A percentile compares a stretch with the other conserved stretches of the same genome.
Evolutionary conservation across 1,140 invertebrate genomes (phyloP).

Genomic region (Aphelinus atriplicis): DNA sequence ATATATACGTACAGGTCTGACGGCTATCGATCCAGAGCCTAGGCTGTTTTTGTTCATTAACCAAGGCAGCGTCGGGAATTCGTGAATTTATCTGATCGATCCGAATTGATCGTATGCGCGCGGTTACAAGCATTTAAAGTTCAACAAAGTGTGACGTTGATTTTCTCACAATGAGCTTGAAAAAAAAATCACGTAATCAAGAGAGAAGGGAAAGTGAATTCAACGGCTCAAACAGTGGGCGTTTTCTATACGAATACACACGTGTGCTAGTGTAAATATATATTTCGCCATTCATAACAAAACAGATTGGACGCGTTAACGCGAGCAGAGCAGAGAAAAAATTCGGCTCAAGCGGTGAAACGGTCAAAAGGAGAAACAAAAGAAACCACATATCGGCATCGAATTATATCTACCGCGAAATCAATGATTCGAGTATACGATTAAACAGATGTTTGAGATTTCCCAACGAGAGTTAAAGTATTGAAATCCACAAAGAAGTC

Average conservation of each 20-base stretch:
- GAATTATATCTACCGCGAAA: too few species aligned
- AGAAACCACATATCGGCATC: too few species aligned
- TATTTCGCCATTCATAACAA: too few species aligned
- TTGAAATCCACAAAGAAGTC: conserved; percentile 16
- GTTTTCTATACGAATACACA: too few species aligned
- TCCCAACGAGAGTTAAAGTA: neutral
- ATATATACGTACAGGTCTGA: neutral
- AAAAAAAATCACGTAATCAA: neutral
- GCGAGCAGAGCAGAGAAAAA: too few species aligned
- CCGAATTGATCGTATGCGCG: neutral
- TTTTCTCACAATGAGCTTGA: neutral
- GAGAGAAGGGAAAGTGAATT: too few species aligned
- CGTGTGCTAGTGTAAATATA: too few species aligned
- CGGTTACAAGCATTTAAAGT: neutral
- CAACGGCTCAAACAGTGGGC: too few species aligned
- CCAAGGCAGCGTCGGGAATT: neutral
- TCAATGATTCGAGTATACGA: too few species aligned
- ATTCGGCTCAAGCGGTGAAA: too few species aligned
- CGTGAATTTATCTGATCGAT: conserved; percentile 4
- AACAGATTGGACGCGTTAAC: too few species aligned
- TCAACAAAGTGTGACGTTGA: neutral
- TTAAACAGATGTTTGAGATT: conserved; percentile 11
- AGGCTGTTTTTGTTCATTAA: neutral
- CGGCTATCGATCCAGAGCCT: neutral
- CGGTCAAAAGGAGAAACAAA: too few species aligned